phyloP scores from a whole-genome alignment of 2,888 invertebrate species.

The Halocaridina rubra region DNA sequence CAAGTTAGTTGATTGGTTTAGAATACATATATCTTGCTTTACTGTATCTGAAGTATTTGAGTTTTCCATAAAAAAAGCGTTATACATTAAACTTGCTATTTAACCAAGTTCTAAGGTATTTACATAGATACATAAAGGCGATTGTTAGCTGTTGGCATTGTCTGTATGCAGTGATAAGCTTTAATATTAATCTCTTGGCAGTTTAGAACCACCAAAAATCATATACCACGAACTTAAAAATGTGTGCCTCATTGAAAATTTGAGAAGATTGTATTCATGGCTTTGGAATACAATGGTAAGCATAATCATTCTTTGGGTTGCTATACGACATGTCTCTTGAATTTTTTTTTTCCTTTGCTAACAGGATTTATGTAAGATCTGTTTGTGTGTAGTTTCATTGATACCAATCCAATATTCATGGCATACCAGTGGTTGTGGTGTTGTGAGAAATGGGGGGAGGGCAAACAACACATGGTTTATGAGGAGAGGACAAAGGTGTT shows the following conservation, averaged over 20 bases:
- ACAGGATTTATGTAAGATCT: conserved; percentile 23
- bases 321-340: conserved; percentile 1
- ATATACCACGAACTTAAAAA: conserved; percentile 42
- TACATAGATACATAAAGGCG: not conserved
- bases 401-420: conserved; percentile 51
- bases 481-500: conserved; percentile 61
- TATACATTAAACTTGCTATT: no score
- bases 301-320: conserved; percentile 31
- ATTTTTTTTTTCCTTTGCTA: conserved; percentile 25
- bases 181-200: conserved; percentile 38
- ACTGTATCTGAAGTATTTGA: no score
- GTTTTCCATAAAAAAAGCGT: no score
- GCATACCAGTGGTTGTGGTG: conserved; percentile 57
- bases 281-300: conserved; percentile 6
- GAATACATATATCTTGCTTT: no score
- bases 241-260: conserved; percentile 50
- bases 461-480: conserved; percentile 53
- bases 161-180: conserved; percentile 26
- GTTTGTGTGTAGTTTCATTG: conserved; percentile 10
- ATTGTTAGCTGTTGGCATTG: not conserved
- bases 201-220: conserved; percentile 50
- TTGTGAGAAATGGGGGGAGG: conserved; percentile 43
- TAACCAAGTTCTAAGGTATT: no score
- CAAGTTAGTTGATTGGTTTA: no score
- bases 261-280: conserved; percentile 39